Evolutionary conservation across 2,797 vertebrate species (phyloP).

Genomic region (Anguilla pacifica): DNA sequence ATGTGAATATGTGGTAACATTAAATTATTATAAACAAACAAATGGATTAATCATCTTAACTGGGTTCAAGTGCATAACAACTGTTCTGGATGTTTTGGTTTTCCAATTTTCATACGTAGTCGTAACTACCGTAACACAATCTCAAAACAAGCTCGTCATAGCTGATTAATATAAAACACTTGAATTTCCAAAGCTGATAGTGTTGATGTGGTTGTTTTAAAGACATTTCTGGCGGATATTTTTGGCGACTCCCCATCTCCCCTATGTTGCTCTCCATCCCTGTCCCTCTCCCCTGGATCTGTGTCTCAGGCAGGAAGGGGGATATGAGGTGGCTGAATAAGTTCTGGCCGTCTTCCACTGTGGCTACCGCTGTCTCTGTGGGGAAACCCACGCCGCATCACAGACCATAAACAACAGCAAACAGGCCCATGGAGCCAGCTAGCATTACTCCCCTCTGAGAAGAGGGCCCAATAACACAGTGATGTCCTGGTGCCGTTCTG

Average conservation of each 20-base stretch:
- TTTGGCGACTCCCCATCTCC: background rate
- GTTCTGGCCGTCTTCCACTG: background rate
- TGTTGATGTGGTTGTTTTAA: background rate
- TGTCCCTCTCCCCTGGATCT: background rate
- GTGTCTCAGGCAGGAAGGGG: background rate
- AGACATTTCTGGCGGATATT: background rate
- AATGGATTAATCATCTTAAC: background rate
- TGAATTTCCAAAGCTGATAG: background rate
- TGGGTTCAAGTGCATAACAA: background rate
- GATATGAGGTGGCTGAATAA: background rate
- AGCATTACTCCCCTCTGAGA: background rate
- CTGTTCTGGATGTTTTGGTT: background rate
- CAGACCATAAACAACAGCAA: constrained; percentile 14
- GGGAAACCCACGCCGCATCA: background rate
- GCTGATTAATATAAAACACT: background rate
- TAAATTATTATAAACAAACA: background rate
- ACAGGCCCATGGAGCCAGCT: background rate
- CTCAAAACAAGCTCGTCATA: background rate
- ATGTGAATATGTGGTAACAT: background rate
- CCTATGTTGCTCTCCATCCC: background rate
- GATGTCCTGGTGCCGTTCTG: constrained; percentile 3
- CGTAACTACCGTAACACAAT: background rate
- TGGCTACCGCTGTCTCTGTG: constrained; percentile 16
- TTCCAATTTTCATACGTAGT: background rate
- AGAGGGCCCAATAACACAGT: background rate